phyloP scores from a whole-genome alignment of 2,888 invertebrate genomes.

The Chorisops tibialis region DNA sequence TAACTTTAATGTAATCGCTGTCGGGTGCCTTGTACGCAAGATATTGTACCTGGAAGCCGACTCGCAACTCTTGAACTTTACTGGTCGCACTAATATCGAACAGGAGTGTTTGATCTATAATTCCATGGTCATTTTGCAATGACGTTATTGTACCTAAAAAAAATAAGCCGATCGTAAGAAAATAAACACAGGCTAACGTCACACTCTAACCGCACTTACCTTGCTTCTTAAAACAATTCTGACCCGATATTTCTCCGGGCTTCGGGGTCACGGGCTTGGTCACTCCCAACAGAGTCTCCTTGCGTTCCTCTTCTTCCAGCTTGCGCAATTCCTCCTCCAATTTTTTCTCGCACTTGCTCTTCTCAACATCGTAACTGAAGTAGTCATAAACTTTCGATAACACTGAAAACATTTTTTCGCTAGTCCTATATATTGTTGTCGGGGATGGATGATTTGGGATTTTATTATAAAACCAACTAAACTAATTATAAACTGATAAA shows the following conservation, averaged over 20 bases:
- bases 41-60: constrained; percentile 59
- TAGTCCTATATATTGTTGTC: too few species aligned
- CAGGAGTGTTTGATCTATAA: constrained; percentile 60
- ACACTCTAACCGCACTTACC: constrained; percentile 32
- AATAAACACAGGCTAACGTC: not conserved
- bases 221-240: constrained; percentile 40
- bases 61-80: constrained; percentile 43
- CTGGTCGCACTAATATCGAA: constrained; percentile 53
- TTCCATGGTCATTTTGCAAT: constrained; percentile 53
- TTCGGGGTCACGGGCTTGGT: not conserved
- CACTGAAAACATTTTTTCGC: constrained; percentile 53
- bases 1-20: constrained; percentile 54
- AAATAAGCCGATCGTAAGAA: not conserved
- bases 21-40: constrained; percentile 54
- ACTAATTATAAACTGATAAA: not conserved
- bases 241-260: constrained; percentile 30
- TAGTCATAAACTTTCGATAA: constrained; percentile 51
- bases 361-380: constrained; percentile 42
- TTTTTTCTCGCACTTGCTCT: constrained; percentile 46
- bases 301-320: constrained; percentile 45
- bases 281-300: not conserved
- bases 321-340: constrained; percentile 52
- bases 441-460: too few species aligned
- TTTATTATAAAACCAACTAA: not conserved
- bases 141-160: constrained; percentile 60